Percentiles rank a stretch among this genome's conserved stretches.
Evolutionary conservation across 2,888 invertebrate genomes (phyloP).

Genomic region (Apocheima hispidaria): DNA sequence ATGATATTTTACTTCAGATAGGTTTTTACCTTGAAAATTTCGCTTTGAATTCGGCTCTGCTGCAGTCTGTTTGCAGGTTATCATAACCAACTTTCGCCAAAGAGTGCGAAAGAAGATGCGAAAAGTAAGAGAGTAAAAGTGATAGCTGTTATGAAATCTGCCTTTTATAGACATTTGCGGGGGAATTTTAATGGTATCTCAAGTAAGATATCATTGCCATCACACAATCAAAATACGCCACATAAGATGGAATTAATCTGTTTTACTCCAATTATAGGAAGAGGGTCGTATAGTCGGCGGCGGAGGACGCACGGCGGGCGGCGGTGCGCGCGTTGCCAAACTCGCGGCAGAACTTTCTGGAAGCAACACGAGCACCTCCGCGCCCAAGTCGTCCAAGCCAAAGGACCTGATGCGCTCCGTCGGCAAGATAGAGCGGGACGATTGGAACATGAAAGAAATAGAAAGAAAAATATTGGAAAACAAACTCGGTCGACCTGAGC

Average conservation of each 20-base stretch:
- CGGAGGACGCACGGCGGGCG: constrained; percentile 63
- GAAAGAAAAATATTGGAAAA: constrained; percentile 95
- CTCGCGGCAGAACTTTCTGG: constrained; percentile 92
- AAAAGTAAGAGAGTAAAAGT: too few species aligned
- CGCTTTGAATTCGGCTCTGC: too few species aligned
- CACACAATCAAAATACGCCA: background rate
- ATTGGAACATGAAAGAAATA: constrained; percentile 96
- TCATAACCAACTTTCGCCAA: too few species aligned
- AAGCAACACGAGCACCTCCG: constrained; percentile 81
- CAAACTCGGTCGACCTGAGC: constrained; percentile 88
- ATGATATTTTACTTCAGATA: too few species aligned
- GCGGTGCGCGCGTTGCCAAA: constrained; percentile 71
- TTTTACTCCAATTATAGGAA: constrained; percentile 57
- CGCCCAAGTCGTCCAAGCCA: constrained; percentile 89
- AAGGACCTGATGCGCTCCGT: constrained; percentile 95
- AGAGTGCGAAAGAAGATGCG: too few species aligned
- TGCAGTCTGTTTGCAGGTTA: too few species aligned
- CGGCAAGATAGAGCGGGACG: constrained; percentile 94
- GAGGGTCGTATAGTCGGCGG: constrained; percentile 74
- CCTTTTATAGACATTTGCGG: too few species aligned
- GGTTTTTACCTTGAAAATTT: too few species aligned
- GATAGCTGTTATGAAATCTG: too few species aligned
- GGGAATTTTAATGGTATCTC: too few species aligned
- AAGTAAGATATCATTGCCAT: too few species aligned
- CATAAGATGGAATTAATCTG: background rate